Evolutionary conservation across 2,888 invertebrate species (phyloP), one percentile per base, ranked within the genome.

Genomic region (Vannuccia rotundouncinata): DNA sequence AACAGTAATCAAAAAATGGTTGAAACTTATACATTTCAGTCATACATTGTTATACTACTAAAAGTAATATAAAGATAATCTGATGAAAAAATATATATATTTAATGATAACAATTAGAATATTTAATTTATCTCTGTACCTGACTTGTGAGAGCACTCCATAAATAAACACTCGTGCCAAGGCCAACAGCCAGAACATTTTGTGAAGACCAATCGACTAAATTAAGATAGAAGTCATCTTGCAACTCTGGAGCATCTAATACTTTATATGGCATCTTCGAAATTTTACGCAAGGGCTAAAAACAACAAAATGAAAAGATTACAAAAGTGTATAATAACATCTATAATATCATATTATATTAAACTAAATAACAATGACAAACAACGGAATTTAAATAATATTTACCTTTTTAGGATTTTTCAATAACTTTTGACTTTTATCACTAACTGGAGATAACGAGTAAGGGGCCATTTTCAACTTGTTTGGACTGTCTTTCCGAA

Each of bases 101-200:
- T n/a, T n/a, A n/a, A n/a, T n/a, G n/a, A n/a, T n/a, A n/a, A n/a
- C n/a, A n/a, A n/a, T n/a, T n/a, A n/a, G n/a, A n/a, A n/a, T n/a
- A n/a, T n/a, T n/a, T n/a, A n/a, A n/a, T n/a, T n/a, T n/a, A n/a
- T n/a, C n/a, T n/a, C n/a, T 82, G 29, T 82, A 89, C 95, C 91
- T 98, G 96, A 88, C 96, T 96, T 82, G 97, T 99, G 87, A 95
- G 95, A 10, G 99, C 99, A 85, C 95, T 97, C 99, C 99, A 99
- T 82, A 99, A 90, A 88, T 99, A 99, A 0, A 99, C 99, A 88
- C 97, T 97, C 85, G 95, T 95, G 31, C 96, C 96, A 27, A 99
- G 90, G 0, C 98, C 99, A 0, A 99, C 99, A 87, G 96, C 95
- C 82, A 99, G 91, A 45, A 99, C 95, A 89, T 99, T 99, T 89